phyloP scores from a whole-genome alignment of 2,113 vertebrate species.

The Salvator merianae region DNA sequence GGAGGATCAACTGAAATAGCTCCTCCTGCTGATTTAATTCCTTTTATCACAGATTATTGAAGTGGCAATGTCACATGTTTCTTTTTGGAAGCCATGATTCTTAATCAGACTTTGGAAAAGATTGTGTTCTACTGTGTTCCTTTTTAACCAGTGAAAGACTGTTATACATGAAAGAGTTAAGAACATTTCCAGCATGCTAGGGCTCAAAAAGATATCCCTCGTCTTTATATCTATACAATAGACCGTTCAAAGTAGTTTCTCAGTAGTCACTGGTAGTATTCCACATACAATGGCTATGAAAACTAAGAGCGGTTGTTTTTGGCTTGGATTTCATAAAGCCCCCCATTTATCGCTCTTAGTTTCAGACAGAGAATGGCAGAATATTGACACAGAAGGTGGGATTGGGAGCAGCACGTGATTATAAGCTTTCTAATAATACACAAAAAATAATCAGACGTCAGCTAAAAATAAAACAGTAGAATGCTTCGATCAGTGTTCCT shows the following conservation, averaged over 20 bases:
- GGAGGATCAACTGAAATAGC: slow-evolving; percentile 3
- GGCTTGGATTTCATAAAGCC: background rate
- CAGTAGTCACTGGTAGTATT: background rate
- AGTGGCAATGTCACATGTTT: slow-evolving; percentile 9
- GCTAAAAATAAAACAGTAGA: background rate
- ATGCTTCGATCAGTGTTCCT: background rate
- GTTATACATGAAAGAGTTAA: background rate
- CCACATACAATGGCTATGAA: background rate
- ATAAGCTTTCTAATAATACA: background rate
- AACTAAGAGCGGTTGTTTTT: background rate
- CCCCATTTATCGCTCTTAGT: background rate
- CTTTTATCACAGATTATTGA: background rate
- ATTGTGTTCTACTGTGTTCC: background rate
- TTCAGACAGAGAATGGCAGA: background rate
- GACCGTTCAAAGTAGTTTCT: background rate
- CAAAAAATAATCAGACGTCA: background rate
- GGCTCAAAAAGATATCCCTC: background rate
- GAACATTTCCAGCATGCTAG: background rate
- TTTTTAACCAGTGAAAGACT: background rate
- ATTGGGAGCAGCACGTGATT: slow-evolving; percentile 6
- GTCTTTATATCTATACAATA: background rate
- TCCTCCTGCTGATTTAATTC: background rate
- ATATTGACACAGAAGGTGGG: background rate
- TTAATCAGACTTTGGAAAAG: background rate
- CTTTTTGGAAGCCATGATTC: background rate